Evolutionary conservation across 2,113 vertebrate genomes (phyloP).

Genomic region (Sitta europaea): DNA sequence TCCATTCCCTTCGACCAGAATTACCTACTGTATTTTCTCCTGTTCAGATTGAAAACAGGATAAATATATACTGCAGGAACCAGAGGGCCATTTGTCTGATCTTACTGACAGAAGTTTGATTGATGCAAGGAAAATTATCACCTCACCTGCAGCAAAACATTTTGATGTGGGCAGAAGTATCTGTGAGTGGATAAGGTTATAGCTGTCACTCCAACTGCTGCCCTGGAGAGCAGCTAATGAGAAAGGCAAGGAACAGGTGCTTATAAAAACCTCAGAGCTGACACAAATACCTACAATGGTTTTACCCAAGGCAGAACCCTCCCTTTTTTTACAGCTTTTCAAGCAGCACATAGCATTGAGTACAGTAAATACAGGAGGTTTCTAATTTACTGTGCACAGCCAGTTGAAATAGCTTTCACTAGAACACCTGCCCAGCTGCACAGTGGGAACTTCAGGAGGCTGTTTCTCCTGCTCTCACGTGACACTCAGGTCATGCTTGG

Average conservation of each 20-base stretch:
- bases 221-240: conserved; percentile 12
- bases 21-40: background rate
- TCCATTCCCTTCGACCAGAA: background rate
- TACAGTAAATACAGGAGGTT: background rate
- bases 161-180: background rate
- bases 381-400: background rate
- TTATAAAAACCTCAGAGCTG: background rate
- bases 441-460: background rate
- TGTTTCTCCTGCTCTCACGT: background rate
- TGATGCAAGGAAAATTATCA: conserved; percentile 2
- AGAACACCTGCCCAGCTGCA: background rate
- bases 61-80: background rate
- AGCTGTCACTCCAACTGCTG: background rate
- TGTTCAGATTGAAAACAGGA: background rate
- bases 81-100: background rate
- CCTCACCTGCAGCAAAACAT: background rate
- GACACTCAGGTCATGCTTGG: background rate
- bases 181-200: background rate
- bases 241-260: background rate
- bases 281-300: background rate
- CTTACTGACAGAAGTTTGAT: background rate
- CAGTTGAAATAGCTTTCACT: background rate
- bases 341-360: background rate
- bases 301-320: background rate
- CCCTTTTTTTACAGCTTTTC: background rate